These are phyloP conservation scores for Hartigia nigra DNA, from an alignment of 2,888 invertebrate species.

Conservation along the genomic window DNA sequence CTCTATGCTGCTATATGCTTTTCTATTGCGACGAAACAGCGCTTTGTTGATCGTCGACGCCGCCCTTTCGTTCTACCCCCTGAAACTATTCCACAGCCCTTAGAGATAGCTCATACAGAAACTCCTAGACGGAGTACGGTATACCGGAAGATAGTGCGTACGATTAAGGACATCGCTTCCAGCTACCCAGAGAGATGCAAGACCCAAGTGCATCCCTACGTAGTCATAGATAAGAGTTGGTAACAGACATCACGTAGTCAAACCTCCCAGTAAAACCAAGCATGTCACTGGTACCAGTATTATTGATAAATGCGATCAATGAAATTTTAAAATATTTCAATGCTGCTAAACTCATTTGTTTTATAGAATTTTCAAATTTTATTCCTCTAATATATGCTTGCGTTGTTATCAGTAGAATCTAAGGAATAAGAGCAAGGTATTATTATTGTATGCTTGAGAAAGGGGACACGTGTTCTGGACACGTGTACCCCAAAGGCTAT, in stretches of 20 bases:
- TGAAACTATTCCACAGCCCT: slow-evolving; percentile 3
- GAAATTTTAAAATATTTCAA: background rate
- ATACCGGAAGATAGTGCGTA: background rate
- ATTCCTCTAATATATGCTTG: background rate
- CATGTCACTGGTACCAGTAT: background rate
- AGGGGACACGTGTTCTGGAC: slow-evolving; percentile 49
- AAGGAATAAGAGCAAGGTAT: slow-evolving; percentile 32
- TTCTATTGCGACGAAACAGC: slow-evolving; percentile 51
- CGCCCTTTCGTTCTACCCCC: slow-evolving; percentile 16
- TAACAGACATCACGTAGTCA: background rate
- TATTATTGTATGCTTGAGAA: slow-evolving; percentile 19
- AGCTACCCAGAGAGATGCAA: background rate
- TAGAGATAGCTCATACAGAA: background rate
- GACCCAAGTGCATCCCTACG: background rate
- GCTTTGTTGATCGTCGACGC: slow-evolving; percentile 46
- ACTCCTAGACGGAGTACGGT: background rate
- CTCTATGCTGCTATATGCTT: slow-evolving; percentile 47
- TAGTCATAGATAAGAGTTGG: background rate
- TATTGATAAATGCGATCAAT: background rate
- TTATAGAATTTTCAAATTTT: background rate
- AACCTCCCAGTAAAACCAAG: background rate
- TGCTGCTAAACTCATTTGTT: background rate
- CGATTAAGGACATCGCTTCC: background rate
- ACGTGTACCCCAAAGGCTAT: slow-evolving; percentile 42
- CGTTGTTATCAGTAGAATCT: slow-evolving; percentile 18